Base-by-base conservation (phyloP, 2,113 vertebrate genomes). In the Eidolon helvum region DNA sequence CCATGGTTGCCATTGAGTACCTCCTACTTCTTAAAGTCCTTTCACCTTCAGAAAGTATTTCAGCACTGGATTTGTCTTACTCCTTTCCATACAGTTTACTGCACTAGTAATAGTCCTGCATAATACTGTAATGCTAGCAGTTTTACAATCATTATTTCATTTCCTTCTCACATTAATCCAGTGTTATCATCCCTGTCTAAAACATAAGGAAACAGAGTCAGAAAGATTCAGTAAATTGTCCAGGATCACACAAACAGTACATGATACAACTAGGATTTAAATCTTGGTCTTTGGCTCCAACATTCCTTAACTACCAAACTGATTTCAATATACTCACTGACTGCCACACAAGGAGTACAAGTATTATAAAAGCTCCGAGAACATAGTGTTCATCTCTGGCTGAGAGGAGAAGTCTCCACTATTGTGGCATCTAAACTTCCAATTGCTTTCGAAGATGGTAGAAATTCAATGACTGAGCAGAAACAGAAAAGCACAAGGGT, bases 201-300 rank as follows among this genome's bases (percentile, higher is more conserved):
- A 89, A 80, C 21, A 79, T 38, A 38, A 79, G 26, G 89, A 87
- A 93, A 89, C 2, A 80, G 11, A 43, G 2, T 87, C 9, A 82
- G 66, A 95, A 78, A 95, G 24, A 90, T 86, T 84, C 30, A 89
- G 14, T 86, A 45, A 89, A 48, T 65, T 90, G 65, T 72, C 87
- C 66, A 86, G 24, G 28, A 15, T 66, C 33, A 69, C 68, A 95
- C 11, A 87, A 96, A 71, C 1, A 61, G 28, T 26, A 65, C 2
- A 71, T n/a, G 79, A 92, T 3, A 87, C 6, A 40, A 24, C 28
- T 24, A 94, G n/a, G 61, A 78, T 50, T 92, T 90, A 90, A 93
- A 66, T 72, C n/a, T 50, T 59, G n/a, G n/a, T 68, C 55, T 69
- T 78, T 69, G 48, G 48, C 26, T 90, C 53, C 57, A 93, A 82